phyloP scores from a whole-genome alignment of 2,797 vertebrate species.

The Sparidentex hasta region DNA sequence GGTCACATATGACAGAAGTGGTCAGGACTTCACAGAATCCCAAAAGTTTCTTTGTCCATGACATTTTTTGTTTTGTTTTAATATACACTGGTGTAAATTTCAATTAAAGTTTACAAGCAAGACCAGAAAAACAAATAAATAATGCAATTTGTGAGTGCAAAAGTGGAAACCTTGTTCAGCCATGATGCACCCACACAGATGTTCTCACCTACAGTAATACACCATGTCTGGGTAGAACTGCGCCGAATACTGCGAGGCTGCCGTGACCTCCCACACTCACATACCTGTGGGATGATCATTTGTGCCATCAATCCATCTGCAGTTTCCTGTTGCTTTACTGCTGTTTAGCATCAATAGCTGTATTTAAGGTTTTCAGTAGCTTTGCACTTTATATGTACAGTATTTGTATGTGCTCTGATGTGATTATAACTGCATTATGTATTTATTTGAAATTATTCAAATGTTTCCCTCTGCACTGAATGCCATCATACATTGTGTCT shows the following conservation, averaged over 20 bases:
- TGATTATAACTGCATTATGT: not conserved
- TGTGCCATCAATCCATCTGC: not conserved
- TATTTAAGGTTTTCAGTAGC: not conserved
- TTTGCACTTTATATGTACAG: not conserved
- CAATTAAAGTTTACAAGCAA: not conserved
- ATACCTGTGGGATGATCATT: not conserved
- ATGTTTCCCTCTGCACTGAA: not conserved
- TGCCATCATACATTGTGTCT: not conserved
- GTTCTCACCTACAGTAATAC: not conserved
- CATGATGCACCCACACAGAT: not conserved
- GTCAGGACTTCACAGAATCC: not conserved
- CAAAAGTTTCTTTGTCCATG: not conserved
- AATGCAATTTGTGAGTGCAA: not conserved
- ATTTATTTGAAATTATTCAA: not conserved
- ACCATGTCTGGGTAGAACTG: not conserved
- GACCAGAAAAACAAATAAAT: not conserved
- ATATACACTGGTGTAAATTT: not conserved
- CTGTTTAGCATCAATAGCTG: not conserved
- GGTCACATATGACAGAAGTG: not conserved
- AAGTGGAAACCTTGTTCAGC: not conserved
- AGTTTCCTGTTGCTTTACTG: not conserved
- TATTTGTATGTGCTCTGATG: not conserved
- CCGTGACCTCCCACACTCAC: slow-evolving; percentile 7
- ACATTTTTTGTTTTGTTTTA: not conserved
- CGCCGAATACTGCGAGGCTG: not conserved